Percentiles rank a stretch among this genome's conserved stretches.
Evolutionary conservation across 2,113 vertebrate species (phyloP).

Genomic region (Thinocorus orbignyianus): DNA sequence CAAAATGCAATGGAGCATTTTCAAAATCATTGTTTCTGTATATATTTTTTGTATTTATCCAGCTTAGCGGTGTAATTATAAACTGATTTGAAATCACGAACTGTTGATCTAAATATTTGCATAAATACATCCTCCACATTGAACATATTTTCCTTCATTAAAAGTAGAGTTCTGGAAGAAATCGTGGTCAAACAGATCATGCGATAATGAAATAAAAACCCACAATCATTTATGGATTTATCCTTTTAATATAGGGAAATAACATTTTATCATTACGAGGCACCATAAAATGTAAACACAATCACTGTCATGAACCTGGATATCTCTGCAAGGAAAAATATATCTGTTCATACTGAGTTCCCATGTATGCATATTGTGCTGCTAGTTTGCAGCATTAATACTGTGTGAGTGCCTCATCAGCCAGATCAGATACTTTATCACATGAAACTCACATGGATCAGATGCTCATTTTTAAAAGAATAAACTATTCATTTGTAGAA

Average conservation of each 20-base stretch:
- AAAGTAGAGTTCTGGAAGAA: constrained; percentile 7
- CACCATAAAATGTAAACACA: constrained; percentile 98
- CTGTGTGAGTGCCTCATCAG: constrained; percentile 34
- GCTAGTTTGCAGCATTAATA: constrained; percentile 32
- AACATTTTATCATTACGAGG: constrained; percentile 90
- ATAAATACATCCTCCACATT: background rate
- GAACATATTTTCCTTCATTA: background rate
- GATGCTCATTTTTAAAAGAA: constrained; percentile 55
- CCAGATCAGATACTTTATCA: constrained; percentile 9
- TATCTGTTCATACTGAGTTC: constrained; percentile 63
- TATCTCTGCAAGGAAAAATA: constrained; percentile 67
- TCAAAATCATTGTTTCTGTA: constrained; percentile 16
- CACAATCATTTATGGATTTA: constrained; percentile 76
- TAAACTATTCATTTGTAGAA: constrained; percentile 53
- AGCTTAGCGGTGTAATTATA: constrained; percentile 36
- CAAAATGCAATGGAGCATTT: constrained; percentile 4
- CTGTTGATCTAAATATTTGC: background rate
- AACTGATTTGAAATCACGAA: constrained; percentile 28
- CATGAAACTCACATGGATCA: constrained; percentile 45
- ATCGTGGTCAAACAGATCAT: background rate
- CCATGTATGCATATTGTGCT: constrained; percentile 66
- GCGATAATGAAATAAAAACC: constrained; percentile 67
- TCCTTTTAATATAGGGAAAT: constrained; percentile 90
- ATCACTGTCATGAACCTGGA: constrained; percentile 92
- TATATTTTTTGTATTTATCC: constrained; percentile 53